These are phyloP conservation scores for Paramuricea clavata DNA, from an alignment of 92 coral and sea anemone species.

Conservation along the genomic window DNA sequence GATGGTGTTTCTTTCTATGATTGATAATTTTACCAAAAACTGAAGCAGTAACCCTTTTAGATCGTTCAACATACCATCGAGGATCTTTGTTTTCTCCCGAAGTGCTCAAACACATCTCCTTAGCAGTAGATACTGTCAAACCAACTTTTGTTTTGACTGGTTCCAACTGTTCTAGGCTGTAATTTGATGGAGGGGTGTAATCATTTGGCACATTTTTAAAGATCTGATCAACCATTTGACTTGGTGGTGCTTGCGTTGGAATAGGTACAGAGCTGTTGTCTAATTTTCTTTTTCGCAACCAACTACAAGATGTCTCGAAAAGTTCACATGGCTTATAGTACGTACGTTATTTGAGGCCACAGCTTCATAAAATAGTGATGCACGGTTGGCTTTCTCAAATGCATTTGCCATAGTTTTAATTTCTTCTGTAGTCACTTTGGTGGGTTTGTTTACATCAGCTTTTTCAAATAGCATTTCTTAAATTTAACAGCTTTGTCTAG, in stretches of 20 bases:
- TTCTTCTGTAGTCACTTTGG: slow-evolving; percentile 58
- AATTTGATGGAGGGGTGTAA: neutral
- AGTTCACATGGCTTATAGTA: slow-evolving; percentile 49
- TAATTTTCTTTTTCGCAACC: neutral
- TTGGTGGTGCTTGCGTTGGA: neutral
- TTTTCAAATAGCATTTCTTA: no score
- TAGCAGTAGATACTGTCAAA: neutral
- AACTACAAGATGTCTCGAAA: slow-evolving; percentile 55
- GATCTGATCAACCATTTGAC: neutral
- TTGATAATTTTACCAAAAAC: slow-evolving; percentile 34
- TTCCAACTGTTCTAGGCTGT: neutral
- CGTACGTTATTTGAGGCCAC: slow-evolving; percentile 54
- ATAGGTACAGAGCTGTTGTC: neutral
- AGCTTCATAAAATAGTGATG: slow-evolving; percentile 64
- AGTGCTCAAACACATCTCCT: slow-evolving; percentile 34
- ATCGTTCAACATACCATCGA: slow-evolving; percentile 1
- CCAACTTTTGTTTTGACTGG: neutral
- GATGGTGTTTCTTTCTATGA: slow-evolving; percentile 21
- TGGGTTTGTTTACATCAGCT: no score
- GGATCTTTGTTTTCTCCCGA: slow-evolving; percentile 10
- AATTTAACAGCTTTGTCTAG: no score
- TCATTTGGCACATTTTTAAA: neutral
- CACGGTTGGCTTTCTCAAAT: slow-evolving; percentile 56
- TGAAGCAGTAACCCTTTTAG: neutral
- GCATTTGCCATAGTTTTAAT: slow-evolving; percentile 57